Evolutionary conservation across 2,888 invertebrate genomes (phyloP).

Genomic region (Tholera decimalis): DNA sequence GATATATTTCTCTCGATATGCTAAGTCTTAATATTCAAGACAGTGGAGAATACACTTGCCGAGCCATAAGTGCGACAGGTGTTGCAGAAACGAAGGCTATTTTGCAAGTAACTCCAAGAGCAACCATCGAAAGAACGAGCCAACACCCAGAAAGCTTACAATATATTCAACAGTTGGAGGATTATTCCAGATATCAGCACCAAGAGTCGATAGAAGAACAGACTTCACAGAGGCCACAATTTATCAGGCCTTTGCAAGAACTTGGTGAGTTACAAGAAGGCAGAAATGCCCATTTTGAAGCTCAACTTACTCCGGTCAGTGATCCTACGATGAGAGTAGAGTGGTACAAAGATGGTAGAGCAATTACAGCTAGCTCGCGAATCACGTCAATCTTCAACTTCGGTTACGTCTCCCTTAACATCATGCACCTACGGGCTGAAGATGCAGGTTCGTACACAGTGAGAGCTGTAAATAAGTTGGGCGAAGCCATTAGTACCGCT

Average conservation of each 20-base stretch:
- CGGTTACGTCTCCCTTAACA: slow-evolving; percentile 99
- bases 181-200: slow-evolving; percentile 96
- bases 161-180: slow-evolving; percentile 97
- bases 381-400: slow-evolving; percentile 99
- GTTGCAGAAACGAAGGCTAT: slow-evolving; percentile 96
- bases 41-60: slow-evolving; percentile 97
- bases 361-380: slow-evolving; percentile 99
- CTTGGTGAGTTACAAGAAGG: slow-evolving; percentile 97
- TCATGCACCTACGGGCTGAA: slow-evolving; percentile 99
- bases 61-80: slow-evolving; percentile 96
- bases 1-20: slow-evolving; percentile 98
- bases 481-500: slow-evolving; percentile 97
- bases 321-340: slow-evolving; percentile 98
- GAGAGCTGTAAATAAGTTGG: slow-evolving; percentile 97
- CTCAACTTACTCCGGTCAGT: slow-evolving; percentile 97
- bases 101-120: slow-evolving; percentile 95
- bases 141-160: slow-evolving; percentile 98
- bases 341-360: slow-evolving; percentile 98
- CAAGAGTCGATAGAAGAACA: slow-evolving; percentile 96
- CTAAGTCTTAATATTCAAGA: slow-evolving; percentile 96
- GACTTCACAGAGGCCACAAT: slow-evolving; percentile 95
- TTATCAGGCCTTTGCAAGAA: slow-evolving; percentile 96
- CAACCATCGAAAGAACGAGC: slow-evolving; percentile 96
- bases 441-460: slow-evolving; percentile 99
- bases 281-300: slow-evolving; percentile 98